Percentiles rank a stretch among this genome's conserved stretches.
Conservation (phyloP, 2,797 vertebrate species). For the Cuniculus paca region DNA sequence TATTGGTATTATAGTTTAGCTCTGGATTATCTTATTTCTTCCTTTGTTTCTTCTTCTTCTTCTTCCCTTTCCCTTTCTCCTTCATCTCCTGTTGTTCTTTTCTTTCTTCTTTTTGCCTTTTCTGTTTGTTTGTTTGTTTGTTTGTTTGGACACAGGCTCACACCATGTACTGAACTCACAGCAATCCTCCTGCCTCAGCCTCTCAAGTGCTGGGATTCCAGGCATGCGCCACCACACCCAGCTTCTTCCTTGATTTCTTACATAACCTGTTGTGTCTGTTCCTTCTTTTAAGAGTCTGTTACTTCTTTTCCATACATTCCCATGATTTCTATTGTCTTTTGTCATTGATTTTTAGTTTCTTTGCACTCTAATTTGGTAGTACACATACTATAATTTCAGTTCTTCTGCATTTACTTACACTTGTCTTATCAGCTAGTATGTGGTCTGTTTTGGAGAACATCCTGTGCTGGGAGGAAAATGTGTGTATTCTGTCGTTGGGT, state of each 20-base stretch:
- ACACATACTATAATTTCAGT: neutral
- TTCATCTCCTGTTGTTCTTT: too few relatives aligned
- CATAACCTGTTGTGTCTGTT: neutral
- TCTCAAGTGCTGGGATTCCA: neutral
- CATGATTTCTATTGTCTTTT: neutral
- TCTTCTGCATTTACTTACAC: neutral
- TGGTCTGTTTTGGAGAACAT: neutral
- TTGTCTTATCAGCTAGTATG: neutral
- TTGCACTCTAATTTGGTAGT: neutral
- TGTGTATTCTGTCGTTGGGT: neutral
- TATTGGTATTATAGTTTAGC: too few relatives aligned
- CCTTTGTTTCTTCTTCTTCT: too few relatives aligned
- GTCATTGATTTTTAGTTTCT: neutral
- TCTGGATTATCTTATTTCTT: too few relatives aligned
- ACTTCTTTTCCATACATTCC: neutral
- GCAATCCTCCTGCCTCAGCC: too few relatives aligned
- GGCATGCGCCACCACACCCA: too few relatives aligned
- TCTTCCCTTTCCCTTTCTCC: too few relatives aligned
- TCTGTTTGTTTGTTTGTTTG: neutral
- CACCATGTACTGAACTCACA: too few relatives aligned
- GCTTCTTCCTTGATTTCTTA: neutral
- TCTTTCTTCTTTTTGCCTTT: too few relatives aligned
- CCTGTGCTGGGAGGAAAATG: neutral
- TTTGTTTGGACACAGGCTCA: neutral
- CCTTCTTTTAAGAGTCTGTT: neutral